Conservation (phyloP, 2,888 invertebrate genomes). For the Hanleya hanleyi region DNA sequence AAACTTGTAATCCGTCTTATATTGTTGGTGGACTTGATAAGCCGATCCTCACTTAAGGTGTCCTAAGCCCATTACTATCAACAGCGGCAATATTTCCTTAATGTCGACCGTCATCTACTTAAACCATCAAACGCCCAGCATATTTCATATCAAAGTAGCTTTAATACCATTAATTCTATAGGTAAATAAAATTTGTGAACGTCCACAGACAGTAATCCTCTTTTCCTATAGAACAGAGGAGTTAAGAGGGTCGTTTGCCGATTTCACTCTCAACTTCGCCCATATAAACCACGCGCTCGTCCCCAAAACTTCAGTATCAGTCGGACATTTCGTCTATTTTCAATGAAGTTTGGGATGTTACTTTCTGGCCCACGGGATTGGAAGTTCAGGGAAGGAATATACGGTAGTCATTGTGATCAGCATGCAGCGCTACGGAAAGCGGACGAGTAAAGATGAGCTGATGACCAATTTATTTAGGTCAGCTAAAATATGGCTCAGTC, state of each 20-base stretch:
- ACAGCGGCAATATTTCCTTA: background rate
- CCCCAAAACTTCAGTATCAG: background rate
- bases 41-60: background rate
- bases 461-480: no score
- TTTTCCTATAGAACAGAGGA: background rate
- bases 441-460: no score
- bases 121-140: background rate
- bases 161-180: constrained; percentile 11
- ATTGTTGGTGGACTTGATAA: background rate
- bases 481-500: no score
- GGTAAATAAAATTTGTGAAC: constrained; percentile 11
- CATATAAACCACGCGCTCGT: background rate
- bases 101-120: background rate
- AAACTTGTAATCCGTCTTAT: background rate
- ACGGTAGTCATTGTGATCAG: no score
- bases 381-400: background rate
- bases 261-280: background rate
- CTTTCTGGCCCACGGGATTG: background rate
- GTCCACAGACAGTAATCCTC: background rate
- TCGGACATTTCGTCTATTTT: background rate
- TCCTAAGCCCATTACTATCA: background rate
- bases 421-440: no score
- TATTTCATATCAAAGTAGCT: background rate
- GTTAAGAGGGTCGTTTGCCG: background rate
- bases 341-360: background rate